phyloP scores from a whole-genome alignment of 2,113 vertebrate genomes.

The Ophthalmotilapia sp. region DNA sequence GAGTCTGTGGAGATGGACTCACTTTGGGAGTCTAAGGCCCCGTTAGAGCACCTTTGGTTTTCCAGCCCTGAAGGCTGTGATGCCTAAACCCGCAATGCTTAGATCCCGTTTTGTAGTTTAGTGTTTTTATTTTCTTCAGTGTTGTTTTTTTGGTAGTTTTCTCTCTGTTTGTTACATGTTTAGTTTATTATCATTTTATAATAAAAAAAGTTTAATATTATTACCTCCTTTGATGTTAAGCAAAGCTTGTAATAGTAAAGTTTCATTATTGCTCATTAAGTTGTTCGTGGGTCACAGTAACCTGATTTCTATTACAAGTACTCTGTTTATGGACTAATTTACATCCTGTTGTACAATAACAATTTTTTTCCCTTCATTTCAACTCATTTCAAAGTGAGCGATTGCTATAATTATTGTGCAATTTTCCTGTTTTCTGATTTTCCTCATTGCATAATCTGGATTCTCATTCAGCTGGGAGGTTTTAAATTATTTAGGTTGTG shows the following conservation, averaged over 20 bases:
- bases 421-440: neutral
- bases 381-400: neutral
- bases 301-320: neutral
- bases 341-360: neutral
- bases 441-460: neutral
- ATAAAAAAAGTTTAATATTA: neutral
- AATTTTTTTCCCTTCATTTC: neutral
- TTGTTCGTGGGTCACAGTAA: neutral
- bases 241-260: too few species aligned
- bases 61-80: neutral
- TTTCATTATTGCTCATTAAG: neutral
- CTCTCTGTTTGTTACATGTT: neutral
- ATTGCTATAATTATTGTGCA: neutral
- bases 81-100: rapidly evolving
- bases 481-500: neutral
- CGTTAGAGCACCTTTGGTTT: neutral
- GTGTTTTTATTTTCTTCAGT: neutral
- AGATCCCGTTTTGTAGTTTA: neutral
- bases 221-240: neutral
- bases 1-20: neutral
- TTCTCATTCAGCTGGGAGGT: neutral
- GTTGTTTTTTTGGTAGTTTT: neutral
- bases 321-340: neutral
- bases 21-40: rapidly evolving
- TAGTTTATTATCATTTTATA: neutral